These are phyloP conservation scores for Nesoenas mayeri DNA, from an alignment of 2,113 vertebrate genomes.

Conservation along the genomic window DNA sequence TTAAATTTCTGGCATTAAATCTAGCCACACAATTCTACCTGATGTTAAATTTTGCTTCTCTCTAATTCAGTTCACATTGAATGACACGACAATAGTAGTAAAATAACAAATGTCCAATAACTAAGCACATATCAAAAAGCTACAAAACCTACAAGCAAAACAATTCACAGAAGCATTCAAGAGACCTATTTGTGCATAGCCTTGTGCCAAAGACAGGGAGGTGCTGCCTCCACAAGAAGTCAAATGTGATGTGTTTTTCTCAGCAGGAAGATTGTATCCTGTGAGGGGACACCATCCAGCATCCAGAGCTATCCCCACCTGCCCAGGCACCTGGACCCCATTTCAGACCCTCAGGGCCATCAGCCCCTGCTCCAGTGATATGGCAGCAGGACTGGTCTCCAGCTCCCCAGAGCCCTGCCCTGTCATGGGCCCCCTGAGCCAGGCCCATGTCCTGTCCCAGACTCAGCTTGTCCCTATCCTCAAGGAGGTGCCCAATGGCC, in stretches of 20 bases:
- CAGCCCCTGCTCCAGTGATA: fast-evolving
- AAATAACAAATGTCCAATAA: neutral
- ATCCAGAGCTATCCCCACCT: neutral
- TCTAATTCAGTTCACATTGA: neutral
- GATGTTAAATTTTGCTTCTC: neutral
- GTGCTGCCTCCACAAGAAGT: neutral
- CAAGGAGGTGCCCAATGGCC: neutral
- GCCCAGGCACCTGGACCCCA: neutral
- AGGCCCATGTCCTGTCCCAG: neutral
- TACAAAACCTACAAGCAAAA: neutral
- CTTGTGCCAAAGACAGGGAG: neutral
- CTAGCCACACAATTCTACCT: neutral
- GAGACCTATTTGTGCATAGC: neutral
- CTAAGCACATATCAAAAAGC: neutral
- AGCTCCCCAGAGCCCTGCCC: neutral
- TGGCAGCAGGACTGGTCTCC: neutral
- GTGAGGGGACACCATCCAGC: neutral
- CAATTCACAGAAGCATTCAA: neutral
- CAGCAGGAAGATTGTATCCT: neutral
- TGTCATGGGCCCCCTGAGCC: fast-evolving
- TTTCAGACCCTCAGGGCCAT: fast-evolving
- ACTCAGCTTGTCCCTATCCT: fast-evolving
- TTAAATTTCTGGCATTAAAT: neutral
- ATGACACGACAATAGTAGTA: neutral
- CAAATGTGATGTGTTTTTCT: neutral